phyloP scores from a whole-genome alignment of 2,888 invertebrate species.

The Clistopyga incitator region DNA sequence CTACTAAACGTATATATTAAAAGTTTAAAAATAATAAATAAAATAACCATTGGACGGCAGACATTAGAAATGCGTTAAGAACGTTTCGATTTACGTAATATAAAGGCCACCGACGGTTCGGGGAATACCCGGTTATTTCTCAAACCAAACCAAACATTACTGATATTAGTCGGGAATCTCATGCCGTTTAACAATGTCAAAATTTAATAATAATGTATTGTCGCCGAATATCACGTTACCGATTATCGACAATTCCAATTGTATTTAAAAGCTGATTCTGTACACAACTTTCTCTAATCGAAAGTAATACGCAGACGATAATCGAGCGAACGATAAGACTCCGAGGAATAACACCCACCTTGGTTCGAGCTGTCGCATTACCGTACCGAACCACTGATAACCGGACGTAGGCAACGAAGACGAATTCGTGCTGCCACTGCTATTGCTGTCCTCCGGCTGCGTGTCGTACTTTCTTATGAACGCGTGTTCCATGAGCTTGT shows the following conservation, averaged over 20 bases:
- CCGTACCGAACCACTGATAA: constrained; percentile 91
- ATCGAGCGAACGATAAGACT: constrained; percentile 38
- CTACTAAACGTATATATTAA: background rate
- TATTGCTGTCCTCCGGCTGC: constrained; percentile 73
- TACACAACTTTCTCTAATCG: constrained; percentile 45
- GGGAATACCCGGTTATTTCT: constrained; percentile 73
- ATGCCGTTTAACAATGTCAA: constrained; percentile 77
- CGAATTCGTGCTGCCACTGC: constrained; percentile 62
- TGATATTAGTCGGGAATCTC: constrained; percentile 82
- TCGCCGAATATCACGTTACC: constrained; percentile 19
- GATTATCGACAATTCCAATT: background rate
- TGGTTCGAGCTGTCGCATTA: constrained; percentile 85
- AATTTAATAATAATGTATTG: constrained; percentile 32
- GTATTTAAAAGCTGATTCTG: constrained; percentile 30
- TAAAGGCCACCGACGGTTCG: constrained; percentile 44
- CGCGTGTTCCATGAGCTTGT: constrained; percentile 93
- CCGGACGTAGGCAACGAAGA: constrained; percentile 77
- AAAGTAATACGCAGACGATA: constrained; percentile 45
- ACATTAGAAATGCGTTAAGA: constrained; percentile 62
- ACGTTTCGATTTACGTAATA: constrained; percentile 31
- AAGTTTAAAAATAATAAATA: background rate
- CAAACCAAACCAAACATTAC: constrained; percentile 82
- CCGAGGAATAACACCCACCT: constrained; percentile 76
- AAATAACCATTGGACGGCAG: constrained; percentile 33
- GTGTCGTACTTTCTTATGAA: constrained; percentile 93